Base-by-base conservation (phyloP, 1,140 invertebrate genomes). In the Cyclargus thomasi region DNA sequence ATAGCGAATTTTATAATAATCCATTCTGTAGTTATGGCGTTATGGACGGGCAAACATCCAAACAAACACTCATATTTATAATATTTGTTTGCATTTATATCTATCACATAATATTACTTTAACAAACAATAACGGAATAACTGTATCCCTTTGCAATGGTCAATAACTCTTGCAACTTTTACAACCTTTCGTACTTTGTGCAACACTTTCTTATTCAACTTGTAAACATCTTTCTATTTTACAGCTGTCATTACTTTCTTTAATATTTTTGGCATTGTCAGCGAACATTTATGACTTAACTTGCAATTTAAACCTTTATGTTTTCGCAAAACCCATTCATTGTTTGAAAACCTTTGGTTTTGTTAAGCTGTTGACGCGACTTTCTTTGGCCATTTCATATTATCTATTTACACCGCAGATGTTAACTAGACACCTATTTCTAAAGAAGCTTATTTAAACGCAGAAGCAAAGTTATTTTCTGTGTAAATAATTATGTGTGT, bases 181-280 rank as follows among this genome's bases (percentile, higher is more conserved):
- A 47, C 39, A 16, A 11, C 39, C 39, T 47, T 47, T 47, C 39
- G 14, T 14, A 47, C 7, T 16, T 47, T 47, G 39, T 47, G 39
- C 39, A 47, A 47, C 11, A 47, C 10, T 11, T 39, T 39, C 7
- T 47, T 47, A 11, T 47, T 8, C 11, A 47, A 47, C 39, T 47
- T 47, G 39, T 47, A 47, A 47, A 47, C 11, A 59, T 59, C 55
- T 59, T 59, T 59, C 55, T 59, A 59, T 59, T 59, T 59, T 59
- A 59, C 18, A 59, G 20, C 20, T 11, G 55, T 59, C 20, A 21
- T 59, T 59, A 20, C 55, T 59, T 59, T 59, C 18, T 59, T 59
- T 59, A 59, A 18, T 8, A n/a, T 59, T 59, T 59, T 59, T 59
- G 18, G 10, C 17, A 59, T 59, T 59, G 55, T 18, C 14, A 55